phyloP scores from a whole-genome alignment of 2,797 vertebrate genomes.

The Melopsittacus undulatus region DNA sequence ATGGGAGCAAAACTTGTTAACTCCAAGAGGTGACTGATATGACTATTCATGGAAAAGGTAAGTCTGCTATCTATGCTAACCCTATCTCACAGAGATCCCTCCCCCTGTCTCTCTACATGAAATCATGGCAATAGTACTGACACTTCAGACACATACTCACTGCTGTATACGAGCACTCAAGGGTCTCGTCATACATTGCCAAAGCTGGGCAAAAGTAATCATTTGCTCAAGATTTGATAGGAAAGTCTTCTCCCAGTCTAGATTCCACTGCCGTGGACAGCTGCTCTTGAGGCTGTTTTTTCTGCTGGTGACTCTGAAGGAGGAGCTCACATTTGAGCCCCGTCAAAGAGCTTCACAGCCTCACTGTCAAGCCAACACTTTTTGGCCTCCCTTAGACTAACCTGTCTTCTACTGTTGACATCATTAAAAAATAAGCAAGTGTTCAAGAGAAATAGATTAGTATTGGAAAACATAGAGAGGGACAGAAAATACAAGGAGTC shows the following conservation, averaged over 20 bases:
- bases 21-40: background rate
- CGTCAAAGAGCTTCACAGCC: background rate
- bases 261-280: background rate
- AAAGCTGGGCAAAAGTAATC: background rate
- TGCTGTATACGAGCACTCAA: background rate
- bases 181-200: background rate
- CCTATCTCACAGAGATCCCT: background rate
- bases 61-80: background rate
- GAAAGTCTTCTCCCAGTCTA: background rate
- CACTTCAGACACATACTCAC: background rate
- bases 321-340: background rate
- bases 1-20: conserved; percentile 37
- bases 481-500: background rate
- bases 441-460: background rate
- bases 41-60: conserved; percentile 7
- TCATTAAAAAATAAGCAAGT: background rate
- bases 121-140: background rate
- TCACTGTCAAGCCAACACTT: background rate
- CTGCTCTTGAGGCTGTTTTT: background rate
- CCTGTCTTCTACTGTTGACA: background rate
- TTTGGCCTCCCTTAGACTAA: background rate
- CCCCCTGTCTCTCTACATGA: background rate
- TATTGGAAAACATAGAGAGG: background rate
- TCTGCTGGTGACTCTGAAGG: background rate
- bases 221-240: background rate